Conservation (phyloP, 2,797 vertebrate genomes). For the Enteromius viviparus region DNA sequence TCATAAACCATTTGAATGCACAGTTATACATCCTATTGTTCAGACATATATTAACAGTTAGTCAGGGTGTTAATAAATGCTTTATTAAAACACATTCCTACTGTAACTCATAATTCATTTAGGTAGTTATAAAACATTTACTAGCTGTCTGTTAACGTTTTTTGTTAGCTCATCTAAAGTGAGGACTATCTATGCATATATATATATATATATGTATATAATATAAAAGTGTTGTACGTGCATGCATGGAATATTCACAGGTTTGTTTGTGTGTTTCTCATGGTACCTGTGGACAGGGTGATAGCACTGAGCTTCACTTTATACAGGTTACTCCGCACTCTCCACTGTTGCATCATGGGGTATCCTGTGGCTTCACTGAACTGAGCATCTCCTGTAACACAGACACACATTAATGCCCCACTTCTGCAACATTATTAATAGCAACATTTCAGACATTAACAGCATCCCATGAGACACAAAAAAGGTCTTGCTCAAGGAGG, state of each 20-base stretch:
- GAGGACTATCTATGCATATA: no score
- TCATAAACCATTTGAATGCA: no score
- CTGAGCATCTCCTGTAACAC: slow-evolving; percentile 84
- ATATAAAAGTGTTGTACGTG: neutral
- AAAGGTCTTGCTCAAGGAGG: neutral
- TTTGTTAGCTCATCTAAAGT: no score
- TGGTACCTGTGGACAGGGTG: slow-evolving; percentile 90
- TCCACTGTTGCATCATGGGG: slow-evolving; percentile 97
- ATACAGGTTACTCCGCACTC: slow-evolving; percentile 96
- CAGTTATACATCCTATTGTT: no score
- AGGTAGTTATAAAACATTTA: no score
- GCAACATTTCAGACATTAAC: neutral
- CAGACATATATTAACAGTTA: no score
- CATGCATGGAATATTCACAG: neutral
- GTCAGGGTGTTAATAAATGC: no score
- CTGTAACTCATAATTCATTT: no score
- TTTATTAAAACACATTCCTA: no score
- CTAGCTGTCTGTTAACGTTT: no score
- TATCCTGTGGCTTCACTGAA: slow-evolving; percentile 95
- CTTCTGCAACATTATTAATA: neutral
- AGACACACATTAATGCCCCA: neutral
- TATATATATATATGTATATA: no score
- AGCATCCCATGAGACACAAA: neutral
- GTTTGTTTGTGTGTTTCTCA: neutral
- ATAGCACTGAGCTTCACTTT: slow-evolving; percentile 96